Evolutionary conservation across 2,797 vertebrate species (phyloP), one percentile per base, ranked within the genome.

Genomic region (Coilia nasus): DNA sequence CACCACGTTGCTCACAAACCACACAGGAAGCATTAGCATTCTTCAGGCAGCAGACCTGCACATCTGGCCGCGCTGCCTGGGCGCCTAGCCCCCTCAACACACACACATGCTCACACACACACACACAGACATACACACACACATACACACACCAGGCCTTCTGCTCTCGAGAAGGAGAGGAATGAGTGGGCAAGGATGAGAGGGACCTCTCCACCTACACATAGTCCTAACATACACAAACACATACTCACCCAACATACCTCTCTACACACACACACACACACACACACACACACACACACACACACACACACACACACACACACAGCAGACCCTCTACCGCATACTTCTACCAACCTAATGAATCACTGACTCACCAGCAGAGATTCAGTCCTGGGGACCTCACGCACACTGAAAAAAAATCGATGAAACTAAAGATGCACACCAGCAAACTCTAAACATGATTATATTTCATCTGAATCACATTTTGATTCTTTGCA

Each of bases 11-110:
- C 92, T 92, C 89, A 80, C 88, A 87, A 89, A 90, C 90, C 92
- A 90, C 95, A 94, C 92, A 95, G 94, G 95, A 95, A 95, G 94
- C 93, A 94, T 95, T 95, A 95, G 93, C 92, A 94, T 95, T 95
- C 93, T 91, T 92, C 75, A 87, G 90, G 86, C 88, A 89, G 88
- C 88, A 85, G 90, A 84, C 90, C 89, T 92, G 91, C 90, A 64
- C 86, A 93, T 84, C 80, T 83, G 83, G 83, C 82, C 85, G 81
- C 84, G 71, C 78, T 84, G 83, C 28, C 82, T 83, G 84, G 19
- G 59, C 44, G 28, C 21, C 89, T 75, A 71, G 87, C 84, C 85
- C 81, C 83, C 88, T 85, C 41, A 60, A 57, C 89, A 90, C 82
- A 57, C 67, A 86, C 84, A 82, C 82, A 83, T 17, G 78, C 62